phyloP scores from a whole-genome alignment of 2,888 invertebrate genomes.

The Cordilura impudica region DNA sequence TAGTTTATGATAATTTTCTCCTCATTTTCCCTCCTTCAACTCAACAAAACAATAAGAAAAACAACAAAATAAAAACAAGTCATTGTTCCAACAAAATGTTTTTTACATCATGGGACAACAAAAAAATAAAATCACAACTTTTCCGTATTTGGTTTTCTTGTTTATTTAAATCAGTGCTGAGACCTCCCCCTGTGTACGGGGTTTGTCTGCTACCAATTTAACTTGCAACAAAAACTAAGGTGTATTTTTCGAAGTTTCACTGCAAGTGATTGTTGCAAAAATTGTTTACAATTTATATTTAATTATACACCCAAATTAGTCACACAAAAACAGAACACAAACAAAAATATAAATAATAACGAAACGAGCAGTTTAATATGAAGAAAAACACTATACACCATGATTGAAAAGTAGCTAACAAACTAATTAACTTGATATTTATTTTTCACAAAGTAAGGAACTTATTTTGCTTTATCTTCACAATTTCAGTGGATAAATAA shows the following conservation, averaged over 20 bases:
- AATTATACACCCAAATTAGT: slow-evolving; percentile 74
- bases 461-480: too few relatives aligned
- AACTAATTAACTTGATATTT: too few relatives aligned
- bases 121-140: slow-evolving; percentile 33
- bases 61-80: slow-evolving; percentile 10
- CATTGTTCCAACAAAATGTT: slow-evolving; percentile 34
- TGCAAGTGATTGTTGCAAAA: slow-evolving; percentile 55
- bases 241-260: slow-evolving; percentile 24
- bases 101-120: not conserved
- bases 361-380: not conserved
- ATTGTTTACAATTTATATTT: slow-evolving; percentile 73
- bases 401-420: too few relatives aligned
- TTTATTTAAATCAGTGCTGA: slow-evolving; percentile 55
- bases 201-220: slow-evolving; percentile 24
- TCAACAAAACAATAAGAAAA: not conserved
- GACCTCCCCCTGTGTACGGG: slow-evolving; percentile 9
- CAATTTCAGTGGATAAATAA: too few relatives aligned
- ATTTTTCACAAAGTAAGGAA: too few relatives aligned
- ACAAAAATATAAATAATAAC: not conserved
- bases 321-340: slow-evolving; percentile 44
- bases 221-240: slow-evolving; percentile 2
- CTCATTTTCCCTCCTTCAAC: slow-evolving; percentile 1
- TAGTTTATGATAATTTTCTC: slow-evolving; percentile 14
- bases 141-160: slow-evolving; percentile 58
- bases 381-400: not conserved